Percentiles rank a stretch among this genome's conserved stretches.
Conservation (phyloP, 2,113 vertebrate species). For the Pavo muticus region DNA sequence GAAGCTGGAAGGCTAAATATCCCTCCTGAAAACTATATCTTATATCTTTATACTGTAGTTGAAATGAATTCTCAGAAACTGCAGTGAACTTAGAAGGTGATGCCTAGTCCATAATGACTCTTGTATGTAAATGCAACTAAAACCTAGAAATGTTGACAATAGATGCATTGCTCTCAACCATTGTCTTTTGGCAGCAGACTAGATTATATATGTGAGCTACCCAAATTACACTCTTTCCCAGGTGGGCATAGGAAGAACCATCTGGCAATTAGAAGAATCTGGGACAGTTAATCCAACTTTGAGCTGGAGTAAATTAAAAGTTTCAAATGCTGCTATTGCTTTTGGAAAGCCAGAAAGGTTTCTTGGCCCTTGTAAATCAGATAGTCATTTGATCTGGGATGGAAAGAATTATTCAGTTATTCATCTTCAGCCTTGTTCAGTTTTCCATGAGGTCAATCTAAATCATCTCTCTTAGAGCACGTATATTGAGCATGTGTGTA, state of each 20-base stretch:
- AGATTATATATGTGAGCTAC: slow-evolving; percentile 21
- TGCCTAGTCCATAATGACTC: background rate
- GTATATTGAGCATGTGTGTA: background rate
- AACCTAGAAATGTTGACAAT: slow-evolving; percentile 26
- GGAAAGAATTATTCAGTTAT: slow-evolving; percentile 73
- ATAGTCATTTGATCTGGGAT: slow-evolving; percentile 18
- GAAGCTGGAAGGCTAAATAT: background rate
- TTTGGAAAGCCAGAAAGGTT: slow-evolving; percentile 59
- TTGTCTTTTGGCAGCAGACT: slow-evolving; percentile 38
- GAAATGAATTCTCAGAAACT: slow-evolving; percentile 21
- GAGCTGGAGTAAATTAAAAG: slow-evolving; percentile 75
- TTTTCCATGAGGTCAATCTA: slow-evolving; percentile 33
- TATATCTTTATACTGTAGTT: background rate
- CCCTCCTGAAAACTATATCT: background rate
- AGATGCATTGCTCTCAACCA: background rate
- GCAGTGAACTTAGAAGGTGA: background rate
- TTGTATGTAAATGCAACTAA: background rate
- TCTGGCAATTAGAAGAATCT: slow-evolving; percentile 75
- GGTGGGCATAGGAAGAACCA: slow-evolving; percentile 65
- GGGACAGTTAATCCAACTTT: slow-evolving; percentile 69
- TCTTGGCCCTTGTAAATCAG: slow-evolving; percentile 68
- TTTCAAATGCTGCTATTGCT: slow-evolving; percentile 55
- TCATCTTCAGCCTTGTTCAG: slow-evolving; percentile 37
- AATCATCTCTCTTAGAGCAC: background rate
- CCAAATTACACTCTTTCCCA: slow-evolving; percentile 19